Conservation (phyloP, 2,113 vertebrate genomes). For the Platichthys stellatus region DNA sequence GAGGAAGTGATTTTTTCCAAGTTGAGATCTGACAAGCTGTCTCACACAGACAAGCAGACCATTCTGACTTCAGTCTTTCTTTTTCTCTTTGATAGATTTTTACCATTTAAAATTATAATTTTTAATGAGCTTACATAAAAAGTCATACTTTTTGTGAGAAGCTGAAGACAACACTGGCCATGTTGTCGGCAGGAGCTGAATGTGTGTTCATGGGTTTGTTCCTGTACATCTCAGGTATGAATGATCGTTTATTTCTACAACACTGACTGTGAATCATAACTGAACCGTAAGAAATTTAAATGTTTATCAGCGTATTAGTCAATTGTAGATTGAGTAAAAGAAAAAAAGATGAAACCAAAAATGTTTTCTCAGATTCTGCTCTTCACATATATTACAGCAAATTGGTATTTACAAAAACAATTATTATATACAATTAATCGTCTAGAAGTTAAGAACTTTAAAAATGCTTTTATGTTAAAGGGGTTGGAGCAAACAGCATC, state of each 20-base stretch:
- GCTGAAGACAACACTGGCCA: constrained; percentile 2
- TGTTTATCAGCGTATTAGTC: too few species aligned
- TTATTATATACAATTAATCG: not conserved
- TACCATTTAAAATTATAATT: not conserved
- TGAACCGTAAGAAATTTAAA: too few species aligned
- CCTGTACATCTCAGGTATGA: constrained; percentile 33
- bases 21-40: too few species aligned
- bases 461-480: constrained; percentile 9
- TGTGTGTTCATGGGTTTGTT: constrained; percentile 18
- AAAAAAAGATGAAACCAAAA: not conserved
- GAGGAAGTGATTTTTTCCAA: too few species aligned
- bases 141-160: not conserved
- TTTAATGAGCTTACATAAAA: not conserved
- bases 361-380: not conserved
- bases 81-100: too few species aligned
- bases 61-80: not conserved
- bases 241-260: too few species aligned
- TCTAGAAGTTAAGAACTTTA: not conserved
- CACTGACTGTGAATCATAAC: too few species aligned
- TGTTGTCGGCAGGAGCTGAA: constrained; percentile 8
- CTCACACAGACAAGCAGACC: too few species aligned
- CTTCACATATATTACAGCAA: not conserved
- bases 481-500: not conserved
- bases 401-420: not conserved
- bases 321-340: not conserved